phyloP scores from a whole-genome alignment of 2,113 vertebrate species.

The Perca schrenkii region DNA sequence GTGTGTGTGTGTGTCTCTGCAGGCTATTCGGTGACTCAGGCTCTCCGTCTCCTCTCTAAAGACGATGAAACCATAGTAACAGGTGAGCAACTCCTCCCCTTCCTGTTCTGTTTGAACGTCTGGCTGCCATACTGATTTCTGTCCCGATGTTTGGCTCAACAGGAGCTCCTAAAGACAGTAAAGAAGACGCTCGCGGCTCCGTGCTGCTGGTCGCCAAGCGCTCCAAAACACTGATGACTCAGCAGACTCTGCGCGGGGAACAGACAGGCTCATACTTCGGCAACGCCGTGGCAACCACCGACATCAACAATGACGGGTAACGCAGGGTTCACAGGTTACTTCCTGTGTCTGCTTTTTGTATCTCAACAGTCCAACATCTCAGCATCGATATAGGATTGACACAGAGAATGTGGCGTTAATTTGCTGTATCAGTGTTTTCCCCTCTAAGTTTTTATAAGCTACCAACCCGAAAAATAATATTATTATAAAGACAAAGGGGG shows the following conservation, averaged over 20 bases:
- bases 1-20: constrained; percentile 29
- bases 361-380: too few relatives aligned
- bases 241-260: constrained; percentile 82
- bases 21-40: constrained; percentile 77
- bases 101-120: too few relatives aligned
- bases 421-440: too few relatives aligned
- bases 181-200: constrained; percentile 81
- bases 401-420: too few relatives aligned
- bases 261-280: constrained; percentile 95
- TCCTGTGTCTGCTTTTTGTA: not conserved
- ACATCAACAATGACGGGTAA: constrained; percentile 93
- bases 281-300: constrained; percentile 87
- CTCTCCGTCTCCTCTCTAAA: constrained; percentile 57
- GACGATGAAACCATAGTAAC: constrained; percentile 70
- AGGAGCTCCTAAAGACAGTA: constrained; percentile 88
- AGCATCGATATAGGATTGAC: too few relatives aligned
- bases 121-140: not conserved
- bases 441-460: too few relatives aligned
- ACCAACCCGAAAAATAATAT: too few relatives aligned
- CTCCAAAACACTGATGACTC: not conserved
- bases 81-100: constrained; percentile 49
- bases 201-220: constrained; percentile 81
- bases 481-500: too few relatives aligned
- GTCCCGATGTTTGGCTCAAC: constrained; percentile 45
- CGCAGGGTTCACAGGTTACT: not conserved